phyloP scores from a whole-genome alignment of 2,888 invertebrate genomes.

The Cantharis rufa region DNA sequence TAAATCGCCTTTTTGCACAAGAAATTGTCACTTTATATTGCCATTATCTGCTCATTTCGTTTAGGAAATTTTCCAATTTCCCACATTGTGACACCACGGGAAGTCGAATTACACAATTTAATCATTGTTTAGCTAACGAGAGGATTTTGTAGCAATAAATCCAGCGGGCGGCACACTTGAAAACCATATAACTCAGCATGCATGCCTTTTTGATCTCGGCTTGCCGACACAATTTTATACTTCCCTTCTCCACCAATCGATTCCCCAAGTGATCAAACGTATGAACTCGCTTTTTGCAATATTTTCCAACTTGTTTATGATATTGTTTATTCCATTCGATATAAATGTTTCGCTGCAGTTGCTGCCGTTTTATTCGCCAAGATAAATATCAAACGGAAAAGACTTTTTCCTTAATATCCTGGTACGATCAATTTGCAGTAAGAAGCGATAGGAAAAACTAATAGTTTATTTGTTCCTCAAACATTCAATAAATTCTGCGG shows the following conservation, averaged over 20 bases:
- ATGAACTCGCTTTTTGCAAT: neutral
- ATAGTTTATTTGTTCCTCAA: slow-evolving; percentile 30
- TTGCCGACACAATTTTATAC: neutral
- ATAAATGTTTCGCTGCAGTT: neutral
- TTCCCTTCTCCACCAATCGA: neutral
- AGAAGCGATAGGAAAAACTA: slow-evolving; percentile 9
- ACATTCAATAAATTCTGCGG: slow-evolving; percentile 23
- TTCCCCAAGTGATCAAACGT: neutral
- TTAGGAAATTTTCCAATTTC: neutral
- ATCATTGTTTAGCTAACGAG: neutral
- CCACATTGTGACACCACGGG: neutral
- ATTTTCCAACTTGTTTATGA: neutral
- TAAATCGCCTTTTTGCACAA: slow-evolving; percentile 3
- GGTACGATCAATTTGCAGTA: slow-evolving; percentile 14
- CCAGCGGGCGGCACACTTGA: neutral
- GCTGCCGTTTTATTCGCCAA: neutral
- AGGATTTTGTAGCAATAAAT: neutral
- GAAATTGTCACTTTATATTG: neutral
- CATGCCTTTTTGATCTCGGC: neutral
- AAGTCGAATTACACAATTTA: neutral
- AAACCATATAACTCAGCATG: neutral
- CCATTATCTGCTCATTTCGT: neutral
- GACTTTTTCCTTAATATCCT: slow-evolving; percentile 7
- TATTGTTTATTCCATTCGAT: neutral
- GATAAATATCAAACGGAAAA: neutral